Conservation (phyloP, 2,888 invertebrate genomes). For the Malacosoma neustria region DNA sequence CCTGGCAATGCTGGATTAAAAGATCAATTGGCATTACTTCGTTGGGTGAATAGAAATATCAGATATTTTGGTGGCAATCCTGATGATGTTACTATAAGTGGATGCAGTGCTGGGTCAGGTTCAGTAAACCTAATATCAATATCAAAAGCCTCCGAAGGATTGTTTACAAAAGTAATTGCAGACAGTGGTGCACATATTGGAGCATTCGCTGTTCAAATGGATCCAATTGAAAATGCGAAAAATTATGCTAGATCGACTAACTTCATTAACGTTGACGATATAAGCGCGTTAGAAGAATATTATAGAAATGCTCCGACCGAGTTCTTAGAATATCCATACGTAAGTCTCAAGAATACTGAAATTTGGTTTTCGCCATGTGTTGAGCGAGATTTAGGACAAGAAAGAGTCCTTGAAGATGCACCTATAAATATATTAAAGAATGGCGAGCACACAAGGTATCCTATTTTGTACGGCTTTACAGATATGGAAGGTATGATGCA, state of each 20-base stretch:
- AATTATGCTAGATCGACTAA: not conserved
- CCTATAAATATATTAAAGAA: conserved; percentile 29
- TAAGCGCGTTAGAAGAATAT: not conserved
- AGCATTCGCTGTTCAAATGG: not conserved
- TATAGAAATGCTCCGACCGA: not conserved
- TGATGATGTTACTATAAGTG: conserved; percentile 21
- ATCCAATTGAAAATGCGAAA: not conserved
- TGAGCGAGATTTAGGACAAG: conserved; percentile 14
- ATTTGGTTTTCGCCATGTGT: conserved; percentile 20
- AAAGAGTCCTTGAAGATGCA: conserved; percentile 25
- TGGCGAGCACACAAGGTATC: conserved; percentile 26
- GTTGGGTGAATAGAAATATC: conserved; percentile 27
- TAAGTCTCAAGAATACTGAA: conserved; percentile 2
- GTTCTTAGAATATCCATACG: not conserved
- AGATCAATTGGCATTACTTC: conserved; percentile 21
- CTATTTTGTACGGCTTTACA: conserved; percentile 34
- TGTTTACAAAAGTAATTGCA: conserved; percentile 12
- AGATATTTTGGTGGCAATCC: conserved; percentile 25
- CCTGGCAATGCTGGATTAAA: conserved; percentile 32
- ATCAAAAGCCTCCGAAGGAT: conserved; percentile 17
- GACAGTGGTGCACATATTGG: not conserved
- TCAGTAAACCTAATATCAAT: conserved; percentile 22
- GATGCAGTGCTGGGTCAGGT: conserved; percentile 22
- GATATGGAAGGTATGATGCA: conserved; percentile 39
- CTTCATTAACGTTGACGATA: not conserved